A percentile compares a stretch with the other conserved stretches of the same genome.
Evolutionary conservation across 2,113 vertebrate genomes (phyloP).

Genomic region (Ranitomeya variabilis): DNA sequence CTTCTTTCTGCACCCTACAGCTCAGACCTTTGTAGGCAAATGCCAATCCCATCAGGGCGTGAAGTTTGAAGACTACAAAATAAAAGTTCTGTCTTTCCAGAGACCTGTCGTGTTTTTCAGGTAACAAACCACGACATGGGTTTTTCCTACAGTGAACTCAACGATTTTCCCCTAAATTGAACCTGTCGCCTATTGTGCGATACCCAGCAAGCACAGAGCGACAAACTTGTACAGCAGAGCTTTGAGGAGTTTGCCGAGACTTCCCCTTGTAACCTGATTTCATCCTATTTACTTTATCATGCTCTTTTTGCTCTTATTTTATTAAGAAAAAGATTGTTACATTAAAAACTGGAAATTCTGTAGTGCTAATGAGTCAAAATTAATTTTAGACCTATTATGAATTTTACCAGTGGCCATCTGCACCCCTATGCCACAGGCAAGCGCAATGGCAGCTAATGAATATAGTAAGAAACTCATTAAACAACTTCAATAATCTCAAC

Average conservation of each 20-base stretch:
- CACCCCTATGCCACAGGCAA: too few relatives aligned
- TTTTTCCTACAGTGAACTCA: constrained; percentile 24
- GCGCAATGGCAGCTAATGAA: too few relatives aligned
- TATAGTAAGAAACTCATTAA: too few relatives aligned
- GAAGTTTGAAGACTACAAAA: constrained; percentile 31
- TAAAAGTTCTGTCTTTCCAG: constrained; percentile 26
- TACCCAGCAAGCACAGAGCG: constrained; percentile 23
- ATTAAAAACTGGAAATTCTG: neutral
- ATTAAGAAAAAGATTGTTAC: neutral
- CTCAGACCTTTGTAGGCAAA: constrained; percentile 34
- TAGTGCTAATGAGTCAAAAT: too few relatives aligned
- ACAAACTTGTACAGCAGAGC: constrained; percentile 20
- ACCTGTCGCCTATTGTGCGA: constrained; percentile 41
- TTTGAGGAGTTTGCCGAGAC: neutral
- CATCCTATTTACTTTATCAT: neutral
- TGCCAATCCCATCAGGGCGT: constrained; percentile 22
- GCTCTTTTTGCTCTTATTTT: neutral
- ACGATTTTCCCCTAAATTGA: constrained; percentile 49
- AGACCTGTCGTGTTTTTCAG: constrained; percentile 48
- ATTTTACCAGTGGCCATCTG: too few relatives aligned
- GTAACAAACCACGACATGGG: constrained; percentile 51
- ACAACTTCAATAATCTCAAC: too few relatives aligned
- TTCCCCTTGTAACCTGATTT: neutral
- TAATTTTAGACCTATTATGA: too few relatives aligned
- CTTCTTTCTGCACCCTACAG: constrained; percentile 42